Percentiles rank a stretch among this genome's conserved stretches.
Conservation (phyloP, 2,888 invertebrate genomes). For the Tortrix viridana region DNA sequence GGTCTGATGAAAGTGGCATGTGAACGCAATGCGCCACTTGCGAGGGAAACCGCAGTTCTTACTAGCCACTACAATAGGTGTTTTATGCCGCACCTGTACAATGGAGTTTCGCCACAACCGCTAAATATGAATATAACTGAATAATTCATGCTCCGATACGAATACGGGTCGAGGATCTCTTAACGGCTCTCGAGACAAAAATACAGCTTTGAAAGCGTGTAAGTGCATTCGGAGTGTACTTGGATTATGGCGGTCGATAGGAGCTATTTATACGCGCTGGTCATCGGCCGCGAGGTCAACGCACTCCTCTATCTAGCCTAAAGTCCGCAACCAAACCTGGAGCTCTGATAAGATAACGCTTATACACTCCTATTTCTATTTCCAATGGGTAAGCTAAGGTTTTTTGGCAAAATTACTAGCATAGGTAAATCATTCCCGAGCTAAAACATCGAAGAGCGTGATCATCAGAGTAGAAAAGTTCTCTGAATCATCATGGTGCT, state of each 20-base stretch:
- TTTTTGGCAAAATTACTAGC: not conserved
- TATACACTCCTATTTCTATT: not conserved
- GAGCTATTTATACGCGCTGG: slow-evolving; percentile 70
- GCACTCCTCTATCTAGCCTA: slow-evolving; percentile 59
- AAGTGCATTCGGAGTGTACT: slow-evolving; percentile 53
- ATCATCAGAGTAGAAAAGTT: slow-evolving; percentile 49
- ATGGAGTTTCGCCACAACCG: slow-evolving; percentile 33
- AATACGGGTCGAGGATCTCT: slow-evolving; percentile 44
- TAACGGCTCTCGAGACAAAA: slow-evolving; percentile 55
- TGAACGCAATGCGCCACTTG: slow-evolving; percentile 62
- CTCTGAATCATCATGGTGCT: slow-evolving; percentile 50
- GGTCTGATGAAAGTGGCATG: slow-evolving; percentile 75
- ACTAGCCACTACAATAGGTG: slow-evolving; percentile 46
- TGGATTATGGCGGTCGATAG: slow-evolving; percentile 57
- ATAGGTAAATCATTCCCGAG: not conserved
- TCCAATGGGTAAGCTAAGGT: not conserved
- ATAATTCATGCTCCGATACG: slow-evolving; percentile 34
- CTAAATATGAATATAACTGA: slow-evolving; percentile 35
- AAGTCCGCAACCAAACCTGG: slow-evolving; percentile 50
- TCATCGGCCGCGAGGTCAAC: slow-evolving; percentile 59
- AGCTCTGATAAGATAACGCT: slow-evolving; percentile 58
- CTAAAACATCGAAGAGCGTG: slow-evolving; percentile 33
- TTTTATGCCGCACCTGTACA: slow-evolving; percentile 42
- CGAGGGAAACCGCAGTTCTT: slow-evolving; percentile 63
- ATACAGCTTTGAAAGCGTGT: slow-evolving; percentile 43